Evolutionary conservation across 2,113 vertebrate genomes (phyloP).

Genomic region (Nerophis lumbriciformis): DNA sequence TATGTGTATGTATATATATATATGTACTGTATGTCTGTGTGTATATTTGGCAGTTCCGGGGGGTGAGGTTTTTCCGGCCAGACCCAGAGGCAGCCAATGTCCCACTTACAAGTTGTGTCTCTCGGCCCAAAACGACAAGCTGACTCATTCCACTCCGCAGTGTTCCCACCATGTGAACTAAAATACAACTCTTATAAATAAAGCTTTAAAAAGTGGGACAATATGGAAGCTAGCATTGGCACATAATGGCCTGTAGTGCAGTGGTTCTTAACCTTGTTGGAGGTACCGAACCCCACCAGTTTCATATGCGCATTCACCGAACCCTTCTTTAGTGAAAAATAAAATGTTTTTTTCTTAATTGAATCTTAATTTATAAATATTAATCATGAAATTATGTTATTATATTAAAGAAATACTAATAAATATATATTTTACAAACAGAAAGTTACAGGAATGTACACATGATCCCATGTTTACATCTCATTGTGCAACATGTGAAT

Average conservation of each 20-base stretch:
- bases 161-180: conserved; percentile 9
- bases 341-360: no score
- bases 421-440: no score
- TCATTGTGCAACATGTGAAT: no score
- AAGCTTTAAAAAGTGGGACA: not conserved
- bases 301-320: no score
- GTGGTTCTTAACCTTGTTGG: no score
- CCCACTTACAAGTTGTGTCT: conserved; percentile 53
- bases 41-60: conserved; percentile 18
- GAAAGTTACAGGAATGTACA: no score
- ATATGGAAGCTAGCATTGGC: not conserved
- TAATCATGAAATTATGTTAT: no score
- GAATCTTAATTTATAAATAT: no score
- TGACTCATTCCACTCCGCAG: conserved; percentile 43
- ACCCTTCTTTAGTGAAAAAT: no score
- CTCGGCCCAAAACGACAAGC: conserved; percentile 43
- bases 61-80: conserved; percentile 50
- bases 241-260: not conserved
- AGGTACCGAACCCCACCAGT: no score
- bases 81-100: conserved; percentile 53
- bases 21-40: not conserved
- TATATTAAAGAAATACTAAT: no score
- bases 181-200: not conserved
- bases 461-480: no score
- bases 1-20: not conserved